These are phyloP conservation scores for Choristoneura fumiferana DNA, from an alignment of 1,140 invertebrate genomes.

Conservation along the genomic window DNA sequence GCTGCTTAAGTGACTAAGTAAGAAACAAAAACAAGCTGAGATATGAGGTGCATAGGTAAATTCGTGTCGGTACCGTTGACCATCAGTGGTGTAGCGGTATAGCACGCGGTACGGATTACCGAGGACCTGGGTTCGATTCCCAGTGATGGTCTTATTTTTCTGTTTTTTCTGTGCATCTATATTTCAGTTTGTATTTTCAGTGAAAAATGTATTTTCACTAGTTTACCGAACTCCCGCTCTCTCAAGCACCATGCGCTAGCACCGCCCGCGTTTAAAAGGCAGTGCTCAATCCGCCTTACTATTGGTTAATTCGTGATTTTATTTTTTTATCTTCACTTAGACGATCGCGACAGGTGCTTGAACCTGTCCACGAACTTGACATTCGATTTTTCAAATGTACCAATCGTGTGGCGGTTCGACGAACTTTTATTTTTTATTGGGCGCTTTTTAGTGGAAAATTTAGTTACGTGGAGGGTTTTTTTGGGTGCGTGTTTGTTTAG, in stretches of 20 bases:
- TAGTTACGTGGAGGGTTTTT: neutral
- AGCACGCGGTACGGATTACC: no score
- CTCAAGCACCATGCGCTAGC: neutral
- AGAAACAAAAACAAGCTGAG: no score
- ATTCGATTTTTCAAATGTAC: conserved; percentile 15
- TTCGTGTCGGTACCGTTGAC: no score
- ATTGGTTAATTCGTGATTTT: conserved; percentile 19
- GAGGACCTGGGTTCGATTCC: no score
- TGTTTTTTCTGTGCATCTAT: no score
- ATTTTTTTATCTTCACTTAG: conserved; percentile 5
- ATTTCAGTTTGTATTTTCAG: no score
- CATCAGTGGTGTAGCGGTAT: no score
- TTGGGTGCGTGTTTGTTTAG: neutral
- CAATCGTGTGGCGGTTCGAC: conserved; percentile 11
- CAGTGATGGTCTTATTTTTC: no score
- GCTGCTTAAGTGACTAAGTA: no score
- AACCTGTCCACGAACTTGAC: conserved; percentile 17
- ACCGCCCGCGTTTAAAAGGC: conserved; percentile 7
- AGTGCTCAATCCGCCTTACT: conserved; percentile 1
- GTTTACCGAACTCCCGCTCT: neutral
- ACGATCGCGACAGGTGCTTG: conserved; percentile 12
- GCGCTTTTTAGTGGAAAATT: conserved; percentile 10
- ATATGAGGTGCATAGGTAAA: no score
- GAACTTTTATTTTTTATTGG: conserved; percentile 4
- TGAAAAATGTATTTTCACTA: no score